phyloP scores from a whole-genome alignment of 2,888 invertebrate species.

The Masnerella sp. region DNA sequence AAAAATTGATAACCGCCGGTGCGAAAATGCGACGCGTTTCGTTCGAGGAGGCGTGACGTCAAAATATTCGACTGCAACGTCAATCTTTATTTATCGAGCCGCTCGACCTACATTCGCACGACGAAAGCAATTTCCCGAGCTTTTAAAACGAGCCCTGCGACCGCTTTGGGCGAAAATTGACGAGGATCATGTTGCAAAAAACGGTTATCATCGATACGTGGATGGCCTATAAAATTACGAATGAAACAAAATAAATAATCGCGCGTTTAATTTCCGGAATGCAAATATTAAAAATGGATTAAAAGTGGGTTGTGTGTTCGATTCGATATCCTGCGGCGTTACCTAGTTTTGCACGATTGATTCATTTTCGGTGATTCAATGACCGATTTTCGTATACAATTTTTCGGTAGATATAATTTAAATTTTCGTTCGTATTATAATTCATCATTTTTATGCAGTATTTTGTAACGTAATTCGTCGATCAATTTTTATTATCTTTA shows the following conservation, averaged over 20 bases:
- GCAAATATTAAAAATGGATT: conserved; percentile 9
- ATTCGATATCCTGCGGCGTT: too few relatives aligned
- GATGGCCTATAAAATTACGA: conserved; percentile 31
- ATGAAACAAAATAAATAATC: conserved; percentile 12
- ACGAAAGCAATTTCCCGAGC: conserved; percentile 56
- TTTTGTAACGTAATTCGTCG: too few relatives aligned
- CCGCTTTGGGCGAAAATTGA: conserved; percentile 41
- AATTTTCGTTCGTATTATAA: too few relatives aligned
- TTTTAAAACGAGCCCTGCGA: too few relatives aligned
- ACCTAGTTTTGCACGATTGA: too few relatives aligned
- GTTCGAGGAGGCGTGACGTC: conserved; percentile 29
- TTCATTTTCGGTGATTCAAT: too few relatives aligned
- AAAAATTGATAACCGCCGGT: conserved; percentile 45
- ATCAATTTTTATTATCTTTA: too few relatives aligned
- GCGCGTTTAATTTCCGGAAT: conserved; percentile 3
- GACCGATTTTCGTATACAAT: too few relatives aligned
- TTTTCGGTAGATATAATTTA: too few relatives aligned
- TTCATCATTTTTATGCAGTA: too few relatives aligned
- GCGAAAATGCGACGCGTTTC: conserved; percentile 23
- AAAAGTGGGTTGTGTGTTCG: too few relatives aligned
- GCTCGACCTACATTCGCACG: conserved; percentile 53
- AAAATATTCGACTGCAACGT: conserved; percentile 53
- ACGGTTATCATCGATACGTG: conserved; percentile 25
- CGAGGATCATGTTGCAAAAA: conserved; percentile 33
- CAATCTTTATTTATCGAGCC: conserved; percentile 60